These are phyloP conservation scores for Characodon lateralis DNA, from an alignment of 2,797 vertebrate genomes.

Conservation along the genomic window DNA sequence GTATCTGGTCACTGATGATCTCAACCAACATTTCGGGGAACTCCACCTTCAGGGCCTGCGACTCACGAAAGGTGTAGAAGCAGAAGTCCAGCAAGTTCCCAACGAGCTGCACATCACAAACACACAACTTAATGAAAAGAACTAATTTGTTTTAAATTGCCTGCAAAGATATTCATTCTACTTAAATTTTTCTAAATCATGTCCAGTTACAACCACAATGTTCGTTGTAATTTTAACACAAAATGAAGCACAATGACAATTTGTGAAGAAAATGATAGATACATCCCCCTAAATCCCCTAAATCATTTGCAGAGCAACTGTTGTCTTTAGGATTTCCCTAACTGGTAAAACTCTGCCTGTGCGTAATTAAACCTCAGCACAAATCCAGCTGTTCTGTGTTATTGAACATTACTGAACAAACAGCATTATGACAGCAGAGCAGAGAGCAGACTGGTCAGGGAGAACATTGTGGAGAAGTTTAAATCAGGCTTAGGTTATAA, in stretches of 20 bases:
- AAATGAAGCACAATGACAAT: neutral
- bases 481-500: neutral
- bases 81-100: slow-evolving; percentile 96
- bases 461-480: neutral
- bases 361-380: neutral
- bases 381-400: neutral
- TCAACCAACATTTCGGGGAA: slow-evolving; percentile 99
- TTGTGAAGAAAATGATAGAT: neutral
- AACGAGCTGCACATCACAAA: slow-evolving; percentile 85
- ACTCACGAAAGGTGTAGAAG: slow-evolving; percentile 99
- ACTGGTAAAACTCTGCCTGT: neutral
- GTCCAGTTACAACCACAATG: neutral
- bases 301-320: neutral
- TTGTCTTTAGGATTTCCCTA: neutral
- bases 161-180: neutral
- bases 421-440: neutral
- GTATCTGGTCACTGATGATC: slow-evolving; percentile 99
- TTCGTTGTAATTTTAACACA: neutral
- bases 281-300: too few relatives aligned
- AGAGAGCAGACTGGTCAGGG: neutral
- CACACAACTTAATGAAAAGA: slow-evolving; percentile 17
- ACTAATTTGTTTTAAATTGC: neutral
- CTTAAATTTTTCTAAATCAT: neutral
- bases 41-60: slow-evolving; percentile 97
- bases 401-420: neutral